Conservation (phyloP, 2,888 invertebrate species). For the Latrodectus hesperus region DNA sequence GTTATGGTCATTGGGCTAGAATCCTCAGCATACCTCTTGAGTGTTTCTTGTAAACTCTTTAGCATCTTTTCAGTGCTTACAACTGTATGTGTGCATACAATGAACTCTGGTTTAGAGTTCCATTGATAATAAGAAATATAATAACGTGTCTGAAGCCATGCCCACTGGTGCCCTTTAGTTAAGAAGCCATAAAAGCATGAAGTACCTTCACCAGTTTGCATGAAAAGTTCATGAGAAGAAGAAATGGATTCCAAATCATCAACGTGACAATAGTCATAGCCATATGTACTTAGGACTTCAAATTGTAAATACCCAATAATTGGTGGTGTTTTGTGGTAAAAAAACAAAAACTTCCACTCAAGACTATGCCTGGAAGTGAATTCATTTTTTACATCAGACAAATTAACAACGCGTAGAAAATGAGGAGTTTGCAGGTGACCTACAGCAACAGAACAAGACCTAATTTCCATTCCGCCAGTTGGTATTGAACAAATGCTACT, state of each 20-base stretch:
- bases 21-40: conserved; percentile 19
- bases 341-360: conserved; percentile 89
- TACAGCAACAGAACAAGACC: conserved; percentile 83
- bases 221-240: conserved; percentile 88
- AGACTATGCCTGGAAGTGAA: conserved; percentile 94
- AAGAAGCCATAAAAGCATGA: conserved; percentile 94
- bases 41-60: conserved; percentile 40
- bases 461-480: conserved; percentile 31
- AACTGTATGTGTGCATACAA: conserved; percentile 94
- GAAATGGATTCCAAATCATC: conserved; percentile 93
- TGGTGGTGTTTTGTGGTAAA: conserved; percentile 82
- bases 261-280: conserved; percentile 96
- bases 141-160: conserved; percentile 93
- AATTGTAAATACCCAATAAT: conserved; percentile 95
- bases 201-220: conserved; percentile 93
- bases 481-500: conserved; percentile 62
- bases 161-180: conserved; percentile 97
- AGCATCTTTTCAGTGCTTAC: conserved; percentile 77
- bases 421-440: conserved; percentile 88
- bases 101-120: conserved; percentile 96
- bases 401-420: conserved; percentile 87
- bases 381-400: conserved; percentile 86
- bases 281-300: conserved; percentile 94
- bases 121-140: conserved; percentile 96
- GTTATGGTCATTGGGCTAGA: conserved; percentile 8